Conservation (phyloP, 2,888 invertebrate genomes). For the Sarcophaga subvicina region DNA sequence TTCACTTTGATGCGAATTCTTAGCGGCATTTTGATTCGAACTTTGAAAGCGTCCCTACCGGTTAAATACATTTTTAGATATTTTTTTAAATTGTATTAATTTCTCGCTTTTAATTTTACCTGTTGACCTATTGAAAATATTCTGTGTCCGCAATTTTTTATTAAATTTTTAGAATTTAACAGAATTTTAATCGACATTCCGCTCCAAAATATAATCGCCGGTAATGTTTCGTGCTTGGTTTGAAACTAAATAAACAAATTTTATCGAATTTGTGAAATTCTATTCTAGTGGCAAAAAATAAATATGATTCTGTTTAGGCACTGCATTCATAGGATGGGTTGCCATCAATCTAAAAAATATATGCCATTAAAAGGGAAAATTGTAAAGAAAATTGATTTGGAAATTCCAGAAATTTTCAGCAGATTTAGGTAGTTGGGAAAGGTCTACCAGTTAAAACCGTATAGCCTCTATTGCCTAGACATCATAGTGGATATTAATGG, state of each 20-base stretch:
- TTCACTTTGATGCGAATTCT: conserved; percentile 73
- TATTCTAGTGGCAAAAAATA: neutral
- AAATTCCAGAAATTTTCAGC: too few relatives aligned
- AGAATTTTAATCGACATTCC: neutral
- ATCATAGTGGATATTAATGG: too few relatives aligned
- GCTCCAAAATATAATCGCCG: neutral
- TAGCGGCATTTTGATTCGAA: neutral
- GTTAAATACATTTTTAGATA: neutral
- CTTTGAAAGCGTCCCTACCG: conserved; percentile 43
- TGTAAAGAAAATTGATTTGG: too few relatives aligned
- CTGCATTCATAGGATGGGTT: neutral
- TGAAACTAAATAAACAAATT: neutral
- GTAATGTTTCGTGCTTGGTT: conserved; percentile 49
- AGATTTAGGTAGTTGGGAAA: too few relatives aligned
- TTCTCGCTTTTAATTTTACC: neutral
- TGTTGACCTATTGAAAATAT: neutral
- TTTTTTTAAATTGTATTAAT: neutral
- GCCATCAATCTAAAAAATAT: neutral
- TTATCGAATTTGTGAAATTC: neutral
- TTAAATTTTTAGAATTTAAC: neutral
- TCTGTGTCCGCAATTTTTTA: neutral
- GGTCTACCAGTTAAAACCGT: too few relatives aligned
- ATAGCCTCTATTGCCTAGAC: too few relatives aligned
- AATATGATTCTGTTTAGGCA: neutral
- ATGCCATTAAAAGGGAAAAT: neutral